phyloP scores from a whole-genome alignment of 2,113 vertebrate species.

The Epinephelus cyanopodus region DNA sequence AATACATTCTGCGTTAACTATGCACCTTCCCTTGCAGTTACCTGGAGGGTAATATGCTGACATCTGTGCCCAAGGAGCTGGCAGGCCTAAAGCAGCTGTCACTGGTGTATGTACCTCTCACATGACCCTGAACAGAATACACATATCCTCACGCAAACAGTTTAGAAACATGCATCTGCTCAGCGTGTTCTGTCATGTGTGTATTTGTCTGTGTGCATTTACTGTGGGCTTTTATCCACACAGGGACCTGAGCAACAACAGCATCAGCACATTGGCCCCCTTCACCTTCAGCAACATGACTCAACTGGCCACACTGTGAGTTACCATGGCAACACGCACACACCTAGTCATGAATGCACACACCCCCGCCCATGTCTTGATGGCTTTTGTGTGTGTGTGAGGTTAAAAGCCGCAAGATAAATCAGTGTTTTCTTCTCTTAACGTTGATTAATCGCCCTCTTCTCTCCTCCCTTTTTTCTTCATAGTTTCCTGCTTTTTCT shows the following conservation, averaged over 20 bases:
- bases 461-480: neutral
- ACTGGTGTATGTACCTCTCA: constrained; percentile 75
- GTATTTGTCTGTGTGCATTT: constrained; percentile 26
- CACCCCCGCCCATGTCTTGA: neutral
- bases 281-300: constrained; percentile 98
- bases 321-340: constrained; percentile 85
- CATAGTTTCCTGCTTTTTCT: constrained; percentile 3
- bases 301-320: constrained; percentile 91
- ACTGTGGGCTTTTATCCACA: constrained; percentile 34
- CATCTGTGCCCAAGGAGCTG: constrained; percentile 93
- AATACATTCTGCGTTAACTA: neutral
- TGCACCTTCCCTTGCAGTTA: constrained; percentile 87
- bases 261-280: constrained; percentile 90
- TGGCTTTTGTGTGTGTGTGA: constrained; percentile 6
- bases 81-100: constrained; percentile 88
- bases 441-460: constrained; percentile 14
- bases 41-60: constrained; percentile 96
- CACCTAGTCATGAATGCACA: neutral
- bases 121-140: constrained; percentile 38
- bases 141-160: neutral
- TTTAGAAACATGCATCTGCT: neutral
- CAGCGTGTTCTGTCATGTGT: neutral
- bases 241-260: constrained; percentile 99
- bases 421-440: constrained; percentile 5
- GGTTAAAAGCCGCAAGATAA: constrained; percentile 3